Evolutionary conservation across 1,140 invertebrate species (phyloP).

Genomic region (Neoseiulus cucumeris): DNA sequence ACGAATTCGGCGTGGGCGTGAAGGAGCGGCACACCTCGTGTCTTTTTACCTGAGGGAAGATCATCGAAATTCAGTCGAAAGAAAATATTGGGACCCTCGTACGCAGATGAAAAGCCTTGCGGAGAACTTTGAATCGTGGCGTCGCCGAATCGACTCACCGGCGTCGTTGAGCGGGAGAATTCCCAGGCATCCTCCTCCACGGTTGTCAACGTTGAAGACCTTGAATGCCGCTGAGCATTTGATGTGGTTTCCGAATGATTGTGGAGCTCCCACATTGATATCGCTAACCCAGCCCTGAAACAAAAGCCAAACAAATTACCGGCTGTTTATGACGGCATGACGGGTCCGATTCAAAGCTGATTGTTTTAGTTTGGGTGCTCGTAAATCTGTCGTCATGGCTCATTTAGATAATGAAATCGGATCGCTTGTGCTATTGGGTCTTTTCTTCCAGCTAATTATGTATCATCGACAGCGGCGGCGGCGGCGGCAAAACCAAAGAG

Average conservation of each 20-base stretch:
- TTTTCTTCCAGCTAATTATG: not conserved
- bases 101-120: too few species aligned
- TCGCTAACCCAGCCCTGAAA: slow-evolving; percentile 55
- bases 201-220: slow-evolving; percentile 65
- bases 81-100: too few species aligned
- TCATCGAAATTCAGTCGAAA: too few species aligned
- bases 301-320: slow-evolving; percentile 10
- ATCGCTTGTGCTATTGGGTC: not conserved
- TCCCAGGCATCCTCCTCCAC: slow-evolving; percentile 54
- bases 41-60: slow-evolving; percentile 34
- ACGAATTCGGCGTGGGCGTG: slow-evolving; percentile 32
- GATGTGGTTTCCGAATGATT: slow-evolving; percentile 81
- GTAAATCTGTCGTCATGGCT: not conserved
- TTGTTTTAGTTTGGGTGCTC: not conserved
- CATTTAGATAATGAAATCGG: not conserved
- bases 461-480: too few species aligned
- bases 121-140: too few species aligned
- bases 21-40: slow-evolving; percentile 56
- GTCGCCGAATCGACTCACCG: too few species aligned
- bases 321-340: not conserved
- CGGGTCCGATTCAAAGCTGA: not conserved
- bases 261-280: slow-evolving; percentile 66
- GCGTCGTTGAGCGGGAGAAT: slow-evolving; percentile 62
- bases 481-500: too few species aligned
- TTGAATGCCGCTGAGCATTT: slow-evolving; percentile 73